Conservation (phyloP, 2,797 vertebrate species). For the Micropoecilia bifurca region DNA sequence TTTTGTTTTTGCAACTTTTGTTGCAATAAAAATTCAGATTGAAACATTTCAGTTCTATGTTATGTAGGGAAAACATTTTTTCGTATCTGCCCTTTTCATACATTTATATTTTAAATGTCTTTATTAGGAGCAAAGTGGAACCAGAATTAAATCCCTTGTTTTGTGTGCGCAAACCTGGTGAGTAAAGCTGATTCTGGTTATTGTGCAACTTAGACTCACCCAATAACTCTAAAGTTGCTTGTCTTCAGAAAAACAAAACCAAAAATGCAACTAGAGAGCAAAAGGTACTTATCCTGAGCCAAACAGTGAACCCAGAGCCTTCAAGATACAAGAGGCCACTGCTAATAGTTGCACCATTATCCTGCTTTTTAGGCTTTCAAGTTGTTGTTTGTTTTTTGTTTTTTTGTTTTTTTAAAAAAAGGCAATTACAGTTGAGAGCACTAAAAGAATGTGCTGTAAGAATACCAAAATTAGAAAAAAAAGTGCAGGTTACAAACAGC, state of each 20-base stretch:
- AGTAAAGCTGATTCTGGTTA: neutral
- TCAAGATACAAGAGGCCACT: neutral
- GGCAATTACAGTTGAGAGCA: constrained; percentile 8
- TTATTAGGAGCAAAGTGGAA: neutral
- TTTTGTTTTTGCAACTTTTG: too few relatives aligned
- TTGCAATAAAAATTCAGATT: too few relatives aligned
- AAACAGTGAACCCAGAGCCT: constrained; percentile 8
- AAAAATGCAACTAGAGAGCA: neutral
- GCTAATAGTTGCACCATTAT: neutral
- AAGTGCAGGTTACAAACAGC: constrained; percentile 7
- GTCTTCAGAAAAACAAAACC: neutral
- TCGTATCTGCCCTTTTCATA: neutral
- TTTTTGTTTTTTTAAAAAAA: constrained; percentile 19
- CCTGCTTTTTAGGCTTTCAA: constrained; percentile 18
- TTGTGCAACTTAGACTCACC: neutral
- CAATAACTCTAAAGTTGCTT: neutral
- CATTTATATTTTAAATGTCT: neutral
- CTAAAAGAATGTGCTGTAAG: neutral
- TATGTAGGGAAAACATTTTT: neutral
- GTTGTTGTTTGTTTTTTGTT: constrained; percentile 22
- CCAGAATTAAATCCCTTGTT: neutral
- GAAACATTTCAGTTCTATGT: too few relatives aligned
- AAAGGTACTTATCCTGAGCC: neutral
- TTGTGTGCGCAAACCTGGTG: neutral
- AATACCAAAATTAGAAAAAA: neutral